A percentile compares a stretch with the other conserved stretches of the same genome.
Conservation (phyloP, 2,888 invertebrate genomes). For the Hetaerina titia region DNA sequence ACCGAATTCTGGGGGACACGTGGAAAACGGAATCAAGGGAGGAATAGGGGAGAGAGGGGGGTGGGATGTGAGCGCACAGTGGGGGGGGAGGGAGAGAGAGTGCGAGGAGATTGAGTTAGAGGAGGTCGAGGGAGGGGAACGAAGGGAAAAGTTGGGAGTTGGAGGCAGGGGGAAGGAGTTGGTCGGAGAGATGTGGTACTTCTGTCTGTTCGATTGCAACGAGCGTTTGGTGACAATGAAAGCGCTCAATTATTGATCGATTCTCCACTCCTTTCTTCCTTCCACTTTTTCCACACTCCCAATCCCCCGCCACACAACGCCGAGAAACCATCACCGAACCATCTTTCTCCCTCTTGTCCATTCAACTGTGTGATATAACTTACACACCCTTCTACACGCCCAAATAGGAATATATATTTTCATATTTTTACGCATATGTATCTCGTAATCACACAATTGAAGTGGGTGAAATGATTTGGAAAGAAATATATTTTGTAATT, state of each 20-base stretch:
- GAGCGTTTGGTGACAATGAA: conserved; percentile 33
- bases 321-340: too few relatives aligned
- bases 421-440: too few relatives aligned
- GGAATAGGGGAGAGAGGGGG: background rate
- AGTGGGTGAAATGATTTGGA: too few relatives aligned
- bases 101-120: background rate
- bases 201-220: background rate
- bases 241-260: conserved; percentile 34
- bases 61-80: background rate
- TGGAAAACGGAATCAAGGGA: background rate
- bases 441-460: too few relatives aligned
- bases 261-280: background rate
- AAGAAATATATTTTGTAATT: too few relatives aligned
- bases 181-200: background rate
- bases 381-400: too few relatives aligned
- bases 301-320: background rate
- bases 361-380: too few relatives aligned
- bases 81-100: background rate
- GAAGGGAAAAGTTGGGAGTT: background rate
- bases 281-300: background rate
- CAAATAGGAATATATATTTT: too few relatives aligned
- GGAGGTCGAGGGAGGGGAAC: background rate
- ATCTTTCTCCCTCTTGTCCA: too few relatives aligned
- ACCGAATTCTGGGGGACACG: conserved; percentile 10
- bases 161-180: background rate